These are phyloP conservation scores for Vollenhovia emeryi DNA, from an alignment of 1,140 invertebrate species.

Conservation along the genomic window DNA sequence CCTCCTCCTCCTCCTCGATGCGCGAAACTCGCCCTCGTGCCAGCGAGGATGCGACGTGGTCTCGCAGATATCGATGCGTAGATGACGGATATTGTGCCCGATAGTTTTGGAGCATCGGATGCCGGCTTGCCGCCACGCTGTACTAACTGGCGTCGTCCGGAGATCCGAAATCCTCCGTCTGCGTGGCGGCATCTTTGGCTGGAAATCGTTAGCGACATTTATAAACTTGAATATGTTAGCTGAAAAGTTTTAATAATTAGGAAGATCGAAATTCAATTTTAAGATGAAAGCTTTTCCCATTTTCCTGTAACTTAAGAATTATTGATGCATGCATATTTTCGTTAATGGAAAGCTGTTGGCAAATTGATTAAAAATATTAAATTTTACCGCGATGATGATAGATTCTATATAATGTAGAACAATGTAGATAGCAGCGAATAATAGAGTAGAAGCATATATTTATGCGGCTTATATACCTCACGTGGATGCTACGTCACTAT, in stretches of 20 bases:
- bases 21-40: neutral
- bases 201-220: neutral
- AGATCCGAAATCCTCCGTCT: conserved; percentile 80
- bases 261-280: neutral
- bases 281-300: neutral
- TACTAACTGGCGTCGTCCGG: conserved; percentile 83
- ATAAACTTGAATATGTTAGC: neutral
- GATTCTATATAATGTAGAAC: neutral
- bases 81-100: conserved; percentile 15
- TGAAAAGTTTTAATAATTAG: neutral
- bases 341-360: neutral
- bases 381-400: neutral
- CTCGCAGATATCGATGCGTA: conserved; percentile 3
- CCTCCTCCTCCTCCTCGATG: neutral
- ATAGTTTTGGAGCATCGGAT: neutral
- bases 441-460: conserved; percentile 77
- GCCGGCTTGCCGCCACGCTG: conserved; percentile 81
- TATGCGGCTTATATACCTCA: conserved; percentile 74
- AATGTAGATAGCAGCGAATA: neutral
- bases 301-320: neutral
- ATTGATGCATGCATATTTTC: neutral
- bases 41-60: conserved; percentile 41
- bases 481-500: conserved; percentile 77
- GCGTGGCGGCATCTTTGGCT: conserved; percentile 83
- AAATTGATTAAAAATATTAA: neutral